Evolutionary conservation across 2,797 vertebrate species (phyloP).

Genomic region (Lacerta bilineata): DNA sequence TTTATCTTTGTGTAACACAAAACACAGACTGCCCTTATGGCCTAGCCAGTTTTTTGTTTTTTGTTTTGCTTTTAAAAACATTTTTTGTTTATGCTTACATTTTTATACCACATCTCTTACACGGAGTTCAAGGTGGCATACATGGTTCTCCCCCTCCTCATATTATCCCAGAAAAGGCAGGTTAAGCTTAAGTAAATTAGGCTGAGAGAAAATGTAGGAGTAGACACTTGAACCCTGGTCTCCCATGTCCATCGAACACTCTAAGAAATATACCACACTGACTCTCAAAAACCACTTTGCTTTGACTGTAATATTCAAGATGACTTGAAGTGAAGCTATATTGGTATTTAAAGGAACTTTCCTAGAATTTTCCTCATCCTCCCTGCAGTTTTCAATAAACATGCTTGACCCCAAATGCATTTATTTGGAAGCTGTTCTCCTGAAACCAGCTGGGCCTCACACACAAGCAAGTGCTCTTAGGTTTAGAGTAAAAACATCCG

Average conservation of each 20-base stretch:
- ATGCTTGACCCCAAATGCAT: not conserved
- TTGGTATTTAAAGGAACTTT: not conserved
- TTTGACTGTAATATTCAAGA: conserved; percentile 2
- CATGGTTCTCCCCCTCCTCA: too few species aligned
- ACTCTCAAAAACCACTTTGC: not conserved
- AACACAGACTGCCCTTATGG: rapidly evolving
- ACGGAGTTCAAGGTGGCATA: too few species aligned
- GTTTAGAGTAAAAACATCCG: not conserved
- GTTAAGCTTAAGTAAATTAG: too few species aligned
- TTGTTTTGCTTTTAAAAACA: not conserved
- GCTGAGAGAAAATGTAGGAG: too few species aligned
- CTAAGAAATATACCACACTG: too few species aligned
- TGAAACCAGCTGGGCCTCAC: not conserved
- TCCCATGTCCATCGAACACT: too few species aligned
- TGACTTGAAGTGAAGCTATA: not conserved
- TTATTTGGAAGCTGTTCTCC: not conserved
- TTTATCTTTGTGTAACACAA: not conserved
- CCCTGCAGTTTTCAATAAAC: not conserved
- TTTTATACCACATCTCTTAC: too few species aligned
- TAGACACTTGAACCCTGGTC: too few species aligned
- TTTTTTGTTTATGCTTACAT: too few species aligned
- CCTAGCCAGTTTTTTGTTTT: not conserved
- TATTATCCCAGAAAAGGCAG: too few species aligned
- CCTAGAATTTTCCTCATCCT: too few species aligned
- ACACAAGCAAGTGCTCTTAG: not conserved